These are phyloP conservation scores for Setipinna tenuifilis DNA, from an alignment of 2,797 vertebrate species.

Conservation along the genomic window DNA sequence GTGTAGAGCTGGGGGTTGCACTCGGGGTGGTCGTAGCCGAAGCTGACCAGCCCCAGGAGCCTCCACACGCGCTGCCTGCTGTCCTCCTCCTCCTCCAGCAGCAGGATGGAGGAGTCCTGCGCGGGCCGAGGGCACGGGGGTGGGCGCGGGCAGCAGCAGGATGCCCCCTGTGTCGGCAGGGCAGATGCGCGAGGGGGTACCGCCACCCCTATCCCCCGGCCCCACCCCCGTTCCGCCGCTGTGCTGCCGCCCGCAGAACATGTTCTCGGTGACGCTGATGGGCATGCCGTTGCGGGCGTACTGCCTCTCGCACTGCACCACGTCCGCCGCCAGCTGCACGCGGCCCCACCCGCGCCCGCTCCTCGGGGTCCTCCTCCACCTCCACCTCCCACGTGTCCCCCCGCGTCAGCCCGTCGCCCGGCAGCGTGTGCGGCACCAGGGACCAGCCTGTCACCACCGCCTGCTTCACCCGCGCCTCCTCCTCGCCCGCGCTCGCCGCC, in stretches of 20 bases:
- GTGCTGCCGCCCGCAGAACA: conserved; percentile 90
- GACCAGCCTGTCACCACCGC: conserved; percentile 91
- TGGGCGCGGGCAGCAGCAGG: conserved; percentile 74
- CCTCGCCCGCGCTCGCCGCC: conserved; percentile 65
- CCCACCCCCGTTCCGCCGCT: conserved; percentile 50
- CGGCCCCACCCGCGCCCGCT: conserved; percentile 82
- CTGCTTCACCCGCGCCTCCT: conserved; percentile 45
- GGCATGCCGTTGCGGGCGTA: conserved; percentile 87
- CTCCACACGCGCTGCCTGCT: conserved; percentile 77
- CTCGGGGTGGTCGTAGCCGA: conserved; percentile 90
- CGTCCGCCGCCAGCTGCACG: conserved; percentile 81
- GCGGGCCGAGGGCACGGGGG: conserved; percentile 50
- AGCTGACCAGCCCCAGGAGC: conserved; percentile 93
- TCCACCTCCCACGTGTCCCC: background rate
- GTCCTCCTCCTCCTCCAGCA: conserved; percentile 56
- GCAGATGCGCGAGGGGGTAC: conserved; percentile 85
- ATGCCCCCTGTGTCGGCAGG: conserved; percentile 94
- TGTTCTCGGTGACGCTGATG: conserved; percentile 92
- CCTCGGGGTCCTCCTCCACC: conserved; percentile 61
- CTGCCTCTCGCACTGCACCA: conserved; percentile 90
- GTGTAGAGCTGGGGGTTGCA: conserved; percentile 91
- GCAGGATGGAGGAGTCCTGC: conserved; percentile 43
- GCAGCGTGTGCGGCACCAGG: conserved; percentile 72
- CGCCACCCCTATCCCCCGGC: no score
- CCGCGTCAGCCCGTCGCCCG: conserved; percentile 60